phyloP scores from a whole-genome alignment of 1,140 invertebrate species.

The Hylaeus anthracinus region DNA sequence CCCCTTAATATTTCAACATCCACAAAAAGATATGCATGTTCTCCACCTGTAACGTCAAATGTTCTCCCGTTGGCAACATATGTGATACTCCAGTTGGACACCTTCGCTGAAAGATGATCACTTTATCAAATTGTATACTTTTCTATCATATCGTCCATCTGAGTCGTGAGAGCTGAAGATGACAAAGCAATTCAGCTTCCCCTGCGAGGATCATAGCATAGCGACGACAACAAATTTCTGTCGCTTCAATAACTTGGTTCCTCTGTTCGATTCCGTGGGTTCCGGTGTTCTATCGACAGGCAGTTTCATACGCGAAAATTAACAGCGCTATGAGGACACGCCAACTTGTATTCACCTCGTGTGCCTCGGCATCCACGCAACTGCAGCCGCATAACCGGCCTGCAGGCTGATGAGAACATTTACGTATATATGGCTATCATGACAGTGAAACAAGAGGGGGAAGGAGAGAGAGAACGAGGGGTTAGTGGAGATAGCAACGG shows the following conservation, averaged over 20 bases:
- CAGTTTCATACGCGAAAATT: conserved; percentile 16
- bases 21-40: no score
- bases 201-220: not conserved
- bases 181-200: no score
- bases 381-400: conserved; percentile 20
- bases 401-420: conserved; percentile 27
- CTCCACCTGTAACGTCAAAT: no score
- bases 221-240: not conserved
- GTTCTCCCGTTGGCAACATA: no score
- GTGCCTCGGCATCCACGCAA: not conserved
- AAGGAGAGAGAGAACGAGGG: conserved; percentile 11
- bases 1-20: no score
- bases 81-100: no score
- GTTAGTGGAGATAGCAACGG: conserved; percentile 2
- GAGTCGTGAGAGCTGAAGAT: no score
- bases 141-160: no score
- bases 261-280: not conserved
- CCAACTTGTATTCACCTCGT: not conserved
- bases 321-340: conserved; percentile 22
- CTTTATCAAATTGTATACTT: no score
- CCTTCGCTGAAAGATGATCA: no score
- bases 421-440: conserved; percentile 16
- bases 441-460: not conserved
- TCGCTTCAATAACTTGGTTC: not conserved
- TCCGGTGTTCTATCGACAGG: not conserved